Conservation (phyloP, 2,888 invertebrate species). For the Timema cristinae region DNA sequence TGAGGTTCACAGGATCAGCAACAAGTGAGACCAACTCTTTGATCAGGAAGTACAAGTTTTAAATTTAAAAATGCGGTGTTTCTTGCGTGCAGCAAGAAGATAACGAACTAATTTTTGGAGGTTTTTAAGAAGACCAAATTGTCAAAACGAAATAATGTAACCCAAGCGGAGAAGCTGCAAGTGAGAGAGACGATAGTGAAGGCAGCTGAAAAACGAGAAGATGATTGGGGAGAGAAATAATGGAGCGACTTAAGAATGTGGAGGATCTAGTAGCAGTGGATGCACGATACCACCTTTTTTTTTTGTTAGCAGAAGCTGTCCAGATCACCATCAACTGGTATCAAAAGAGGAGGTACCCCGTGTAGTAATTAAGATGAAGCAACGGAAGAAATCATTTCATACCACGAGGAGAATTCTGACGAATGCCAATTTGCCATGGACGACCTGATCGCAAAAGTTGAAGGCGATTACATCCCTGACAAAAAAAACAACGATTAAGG, state of each 20-base stretch:
- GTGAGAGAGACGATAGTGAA: neutral
- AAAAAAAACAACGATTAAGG: no score
- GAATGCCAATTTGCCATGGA: neutral
- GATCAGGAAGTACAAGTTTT: neutral
- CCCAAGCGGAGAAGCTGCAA: neutral
- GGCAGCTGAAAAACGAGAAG: slow-evolving; percentile 5
- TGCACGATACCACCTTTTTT: neutral
- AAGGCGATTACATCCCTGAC: neutral
- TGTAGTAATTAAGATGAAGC: neutral
- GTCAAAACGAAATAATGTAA: neutral
- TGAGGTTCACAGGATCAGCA: neutral
- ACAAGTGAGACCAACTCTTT: neutral
- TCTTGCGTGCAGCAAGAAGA: neutral
- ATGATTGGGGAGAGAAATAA: slow-evolving; percentile 3
- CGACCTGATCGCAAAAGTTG: neutral
- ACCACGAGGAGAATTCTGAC: neutral
- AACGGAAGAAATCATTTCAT: neutral
- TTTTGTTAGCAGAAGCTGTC: neutral
- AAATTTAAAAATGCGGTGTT: neutral
- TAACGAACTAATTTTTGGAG: neutral
- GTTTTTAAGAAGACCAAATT: neutral
- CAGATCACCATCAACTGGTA: neutral
- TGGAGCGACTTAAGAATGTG: neutral
- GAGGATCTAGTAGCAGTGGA: slow-evolving; percentile 8
- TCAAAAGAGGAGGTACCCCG: neutral